Evolutionary conservation across 2,113 vertebrate genomes (phyloP).

Genomic region (Ovis canadensis): DNA sequence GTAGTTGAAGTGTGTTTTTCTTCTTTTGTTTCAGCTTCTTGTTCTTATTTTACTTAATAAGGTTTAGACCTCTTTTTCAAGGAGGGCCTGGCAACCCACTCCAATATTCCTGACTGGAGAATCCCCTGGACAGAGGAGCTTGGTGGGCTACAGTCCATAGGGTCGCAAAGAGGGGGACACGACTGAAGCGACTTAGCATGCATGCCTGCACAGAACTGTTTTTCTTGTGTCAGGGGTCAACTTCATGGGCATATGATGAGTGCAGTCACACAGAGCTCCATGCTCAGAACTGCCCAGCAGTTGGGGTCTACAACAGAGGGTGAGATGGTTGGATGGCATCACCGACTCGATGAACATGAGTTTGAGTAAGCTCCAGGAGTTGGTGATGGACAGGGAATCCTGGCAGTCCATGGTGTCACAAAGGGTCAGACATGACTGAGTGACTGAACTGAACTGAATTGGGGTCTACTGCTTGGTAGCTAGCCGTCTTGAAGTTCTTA

Average conservation of each 20-base stretch:
- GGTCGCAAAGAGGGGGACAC: not conserved
- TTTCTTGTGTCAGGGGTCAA: not conserved
- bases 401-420: not conserved
- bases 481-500: not conserved
- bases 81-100: not conserved
- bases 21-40: not conserved
- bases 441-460: not conserved
- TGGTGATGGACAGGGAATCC: not conserved
- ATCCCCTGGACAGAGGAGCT: not conserved
- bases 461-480: not conserved
- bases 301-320: not conserved
- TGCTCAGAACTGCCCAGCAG: not conserved
- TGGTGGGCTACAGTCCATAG: not conserved
- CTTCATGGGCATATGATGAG: not conserved
- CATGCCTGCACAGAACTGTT: not conserved
- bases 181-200: not conserved
- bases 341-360: not conserved
- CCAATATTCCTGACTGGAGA: not conserved
- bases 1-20: not conserved
- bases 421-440: not conserved
- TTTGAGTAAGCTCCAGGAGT: not conserved
- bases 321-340: not conserved
- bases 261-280: not conserved
- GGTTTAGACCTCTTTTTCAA: not conserved
- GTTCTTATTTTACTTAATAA: not conserved